Evolutionary conservation across 2,797 vertebrate genomes (phyloP), one percentile per base, ranked within the genome.

Genomic region (Channallabes apus): DNA sequence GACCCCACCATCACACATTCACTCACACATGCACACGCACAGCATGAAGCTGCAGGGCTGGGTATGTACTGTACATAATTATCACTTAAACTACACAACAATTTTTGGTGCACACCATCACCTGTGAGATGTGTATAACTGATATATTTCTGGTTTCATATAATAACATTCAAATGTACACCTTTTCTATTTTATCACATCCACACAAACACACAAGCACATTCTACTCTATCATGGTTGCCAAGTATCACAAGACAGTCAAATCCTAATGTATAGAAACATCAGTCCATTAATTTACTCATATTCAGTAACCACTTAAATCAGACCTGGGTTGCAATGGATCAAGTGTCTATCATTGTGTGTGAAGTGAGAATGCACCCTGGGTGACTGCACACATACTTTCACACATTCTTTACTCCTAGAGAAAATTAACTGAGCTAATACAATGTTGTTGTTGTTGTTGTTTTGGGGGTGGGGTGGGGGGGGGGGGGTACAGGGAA

Each of bases 371-470:
- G 27, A 56, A 75, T 29, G 8, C 15, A 32, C 15, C 27, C 41
- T 46, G 71, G 41, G 51, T 51, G 41, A 73, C 38, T 58, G 73
- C 51, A 76, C 73, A 58, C 73, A 77, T 75, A 54, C 15, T 9
- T 54, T 56, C 29, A 15, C n/a, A 75, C 0, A 56, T 9, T 75
- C 14, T 76, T 29, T 18, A 76, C 3, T 12, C 27, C 11, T 35
- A 61, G 18, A 11, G 9, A 20, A 78, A 78, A 75, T 54, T 54
- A 51, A 51, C 72, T 27, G 41, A n/a, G 14, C 15, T n/a, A 18
- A 15, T 72, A 3, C n/a, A 54, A 51, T 51, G n/a, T 27, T 46
- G 41, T 8, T 9, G n/a, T 27, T 46, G 41, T 8, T 9, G 8
- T 46, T 46, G 41, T 51, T 51, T 73, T 14, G 22, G 41, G 22